A percentile compares a stretch with the other conserved stretches of the same genome.
Evolutionary conservation across 2,888 invertebrate genomes (phyloP).

Genomic region (Theretra japonica): DNA sequence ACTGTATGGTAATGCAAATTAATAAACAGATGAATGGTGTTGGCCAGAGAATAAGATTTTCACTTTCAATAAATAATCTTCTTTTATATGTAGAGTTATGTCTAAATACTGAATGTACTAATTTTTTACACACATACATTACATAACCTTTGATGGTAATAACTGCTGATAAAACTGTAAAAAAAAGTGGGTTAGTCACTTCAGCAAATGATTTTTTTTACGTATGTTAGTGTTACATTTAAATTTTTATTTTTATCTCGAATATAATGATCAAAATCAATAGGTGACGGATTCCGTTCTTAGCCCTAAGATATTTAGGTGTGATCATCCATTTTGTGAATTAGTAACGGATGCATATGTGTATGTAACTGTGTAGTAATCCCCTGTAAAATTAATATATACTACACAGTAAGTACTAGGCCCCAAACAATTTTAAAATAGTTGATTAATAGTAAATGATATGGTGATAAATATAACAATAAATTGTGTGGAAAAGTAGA

Average conservation of each 20-base stretch:
- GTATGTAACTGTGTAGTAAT: background rate
- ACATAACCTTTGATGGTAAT: too few species aligned
- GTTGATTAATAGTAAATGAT: background rate
- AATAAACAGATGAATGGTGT: background rate
- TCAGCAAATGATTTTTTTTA: too few species aligned
- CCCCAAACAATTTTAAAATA: background rate
- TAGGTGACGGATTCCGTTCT: too few species aligned
- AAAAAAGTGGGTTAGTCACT: too few species aligned
- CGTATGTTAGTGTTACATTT: too few species aligned
- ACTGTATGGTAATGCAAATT: background rate
- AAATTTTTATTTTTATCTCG: too few species aligned
- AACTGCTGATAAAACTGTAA: too few species aligned
- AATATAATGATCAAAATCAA: too few species aligned
- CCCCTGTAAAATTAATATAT: background rate
- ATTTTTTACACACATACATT: too few species aligned
- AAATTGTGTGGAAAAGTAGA: conserved; percentile 4
- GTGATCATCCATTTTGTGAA: background rate
- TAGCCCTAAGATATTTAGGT: too few species aligned
- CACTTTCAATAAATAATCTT: background rate
- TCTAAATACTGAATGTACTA: too few species aligned
- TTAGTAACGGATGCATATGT: background rate
- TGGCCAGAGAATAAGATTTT: background rate
- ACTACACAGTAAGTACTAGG: background rate
- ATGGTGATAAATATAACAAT: conserved; percentile 22
- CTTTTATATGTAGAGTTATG: too few species aligned